A percentile compares a stretch with the other conserved stretches of the same genome.
phyloP scores from a whole-genome alignment of 1,140 invertebrate genomes.

The Zaprionus ornatus region DNA sequence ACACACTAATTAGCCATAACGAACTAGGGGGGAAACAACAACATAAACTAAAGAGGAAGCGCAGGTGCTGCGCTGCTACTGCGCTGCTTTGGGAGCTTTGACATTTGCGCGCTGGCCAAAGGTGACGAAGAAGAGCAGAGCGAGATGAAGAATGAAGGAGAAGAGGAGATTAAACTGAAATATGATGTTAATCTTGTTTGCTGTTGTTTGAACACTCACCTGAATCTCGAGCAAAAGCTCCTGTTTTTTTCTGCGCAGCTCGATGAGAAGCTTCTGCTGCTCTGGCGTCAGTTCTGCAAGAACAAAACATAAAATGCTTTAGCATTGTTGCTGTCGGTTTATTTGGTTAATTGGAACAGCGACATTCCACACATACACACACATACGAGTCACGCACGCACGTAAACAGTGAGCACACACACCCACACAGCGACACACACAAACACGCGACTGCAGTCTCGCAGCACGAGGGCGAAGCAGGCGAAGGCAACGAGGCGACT shows the following conservation, averaged over 20 bases:
- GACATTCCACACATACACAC: constrained; percentile 37
- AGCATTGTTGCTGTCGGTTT: constrained; percentile 25
- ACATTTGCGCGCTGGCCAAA: constrained; percentile 38
- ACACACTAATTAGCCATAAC: constrained; percentile 58
- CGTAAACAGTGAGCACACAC: constrained; percentile 13
- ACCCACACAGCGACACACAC: constrained; percentile 3
- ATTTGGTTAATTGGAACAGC: constrained; percentile 62
- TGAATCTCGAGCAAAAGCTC: constrained; percentile 96
- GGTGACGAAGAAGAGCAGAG: constrained; percentile 15
- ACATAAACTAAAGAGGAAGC: constrained; percentile 21
- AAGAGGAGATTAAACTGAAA: constrained; percentile 17
- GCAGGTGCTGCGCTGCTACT: constrained; percentile 28
- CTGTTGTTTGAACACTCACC: constrained; percentile 86
- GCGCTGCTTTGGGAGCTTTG: constrained; percentile 33
- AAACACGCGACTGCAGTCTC: constrained; percentile 28
- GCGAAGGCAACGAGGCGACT: constrained; percentile 4
- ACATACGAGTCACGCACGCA: constrained; percentile 16
- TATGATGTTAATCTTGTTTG: background rate
- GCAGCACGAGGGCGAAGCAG: constrained; percentile 18
- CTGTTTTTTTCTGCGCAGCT: constrained; percentile 94
- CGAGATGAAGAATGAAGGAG: background rate
- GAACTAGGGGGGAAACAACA: constrained; percentile 22
- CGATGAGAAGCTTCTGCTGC: constrained; percentile 94
- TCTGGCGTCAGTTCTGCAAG: constrained; percentile 95
- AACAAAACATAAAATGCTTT: constrained; percentile 89